Conservation (phyloP, 2,888 invertebrate species). For the Acrocyrtus sp. region DNA sequence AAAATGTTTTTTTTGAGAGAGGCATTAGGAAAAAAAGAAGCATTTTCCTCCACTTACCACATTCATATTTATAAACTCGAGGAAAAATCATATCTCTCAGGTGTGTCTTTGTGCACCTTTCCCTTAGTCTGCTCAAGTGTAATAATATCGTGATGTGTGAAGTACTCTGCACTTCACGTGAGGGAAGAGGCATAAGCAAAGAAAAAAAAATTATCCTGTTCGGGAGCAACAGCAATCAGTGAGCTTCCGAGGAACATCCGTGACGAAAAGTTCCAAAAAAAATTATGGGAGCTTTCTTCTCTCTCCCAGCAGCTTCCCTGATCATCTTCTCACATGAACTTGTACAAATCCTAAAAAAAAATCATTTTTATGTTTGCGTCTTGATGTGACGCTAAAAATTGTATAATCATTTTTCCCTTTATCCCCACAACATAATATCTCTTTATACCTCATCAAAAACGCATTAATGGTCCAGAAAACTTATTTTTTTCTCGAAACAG, state of each 20-base stretch:
- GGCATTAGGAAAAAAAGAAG: too few relatives aligned
- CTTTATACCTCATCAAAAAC: slow-evolving; percentile 64
- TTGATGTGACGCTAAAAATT: too few relatives aligned
- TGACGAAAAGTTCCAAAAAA: slow-evolving; percentile 46
- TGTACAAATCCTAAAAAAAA: neutral
- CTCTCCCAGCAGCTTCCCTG: neutral
- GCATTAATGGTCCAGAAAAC: slow-evolving; percentile 61
- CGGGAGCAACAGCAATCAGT: slow-evolving; percentile 25
- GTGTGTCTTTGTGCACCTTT: too few relatives aligned
- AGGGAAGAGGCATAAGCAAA: too few relatives aligned
- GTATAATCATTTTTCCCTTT: neutral
- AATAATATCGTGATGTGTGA: neutral
- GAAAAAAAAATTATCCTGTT: too few relatives aligned
- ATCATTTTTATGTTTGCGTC: too few relatives aligned
- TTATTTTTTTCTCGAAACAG: slow-evolving; percentile 8
- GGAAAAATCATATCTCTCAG: too few relatives aligned
- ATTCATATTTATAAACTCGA: too few relatives aligned
- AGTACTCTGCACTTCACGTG: too few relatives aligned
- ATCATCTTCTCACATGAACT: neutral
- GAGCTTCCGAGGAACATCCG: slow-evolving; percentile 53
- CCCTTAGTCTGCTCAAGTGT: neutral
- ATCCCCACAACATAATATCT: slow-evolving; percentile 19
- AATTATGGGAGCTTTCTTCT: slow-evolving; percentile 39
- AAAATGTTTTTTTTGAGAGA: too few relatives aligned
- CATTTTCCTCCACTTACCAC: too few relatives aligned